Base-by-base conservation (phyloP, 2,888 invertebrate species). In the Isotomurus palustris region DNA sequence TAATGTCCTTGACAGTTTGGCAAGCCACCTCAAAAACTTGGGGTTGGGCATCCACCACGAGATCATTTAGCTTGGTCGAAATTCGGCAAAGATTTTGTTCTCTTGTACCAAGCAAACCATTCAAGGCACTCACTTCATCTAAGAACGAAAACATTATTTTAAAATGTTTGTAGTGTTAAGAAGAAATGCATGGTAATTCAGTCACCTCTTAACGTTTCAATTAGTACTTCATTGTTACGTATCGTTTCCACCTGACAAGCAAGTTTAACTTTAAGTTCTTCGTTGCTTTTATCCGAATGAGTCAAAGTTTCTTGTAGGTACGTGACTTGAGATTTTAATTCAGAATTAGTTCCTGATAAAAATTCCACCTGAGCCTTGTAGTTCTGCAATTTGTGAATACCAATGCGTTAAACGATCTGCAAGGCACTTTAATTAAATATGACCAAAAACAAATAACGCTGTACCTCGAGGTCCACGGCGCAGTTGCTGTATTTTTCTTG, bases 401-500 rank as follows among this genome's bases (percentile, higher is more conserved):
- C 40, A 40, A 17, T 40, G 10, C 40, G 19, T 6, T 8, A 40
- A 40, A 17, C 10, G 19, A n/a, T 40, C 19, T 6, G 40, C 10
- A 40, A 8, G 4, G 17, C 25, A 28, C n/a, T n/a, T 48, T 4
- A n/a, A 22, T 48, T 4, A 29, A 8, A 29, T 12, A 28, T 8
- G 35, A 10, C 10, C 32, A 35, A 14, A 10, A 35, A 14, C 12
- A 35, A 43, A 8, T 21, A 29, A 47, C 2, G 14, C 3, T 10
- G 29, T 60, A 69, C 69, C 62, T 67, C 58, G 21, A 67, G 40
- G 44, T 66, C 59, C 36, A 62, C 56, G 27, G 62, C 62, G 41
- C 61, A 67, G 29, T 65, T 63, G 8, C 53, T 55, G 17, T 62
- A 59, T 44, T 66, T 64, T 44, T 64, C 54, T 24, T 65, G 58